These are phyloP conservation scores for Scaptomyza pallida DNA, from an alignment of 1,140 invertebrate species.

Conservation along the genomic window DNA sequence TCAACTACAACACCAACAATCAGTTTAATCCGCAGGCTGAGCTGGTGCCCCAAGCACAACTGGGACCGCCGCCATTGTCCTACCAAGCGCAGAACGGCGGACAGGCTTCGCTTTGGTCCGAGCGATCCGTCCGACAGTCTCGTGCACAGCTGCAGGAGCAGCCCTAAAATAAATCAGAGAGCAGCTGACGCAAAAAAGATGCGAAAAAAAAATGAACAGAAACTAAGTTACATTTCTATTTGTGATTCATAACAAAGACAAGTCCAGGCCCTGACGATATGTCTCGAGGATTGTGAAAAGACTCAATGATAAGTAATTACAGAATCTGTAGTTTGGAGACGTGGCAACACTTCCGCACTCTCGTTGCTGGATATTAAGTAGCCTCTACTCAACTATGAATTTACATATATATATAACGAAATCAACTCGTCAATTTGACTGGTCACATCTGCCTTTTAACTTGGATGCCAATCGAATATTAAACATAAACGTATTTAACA, in stretches of 20 bases:
- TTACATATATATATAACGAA: slow-evolving; percentile 4
- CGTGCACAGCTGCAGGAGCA: slow-evolving; percentile 49
- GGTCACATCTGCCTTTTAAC: slow-evolving; percentile 22
- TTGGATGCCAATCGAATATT: not conserved
- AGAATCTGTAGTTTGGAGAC: not conserved
- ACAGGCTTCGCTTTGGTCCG: slow-evolving; percentile 50
- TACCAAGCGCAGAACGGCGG: slow-evolving; percentile 72
- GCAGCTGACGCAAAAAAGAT: too few relatives aligned
- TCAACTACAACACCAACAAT: slow-evolving; percentile 69
- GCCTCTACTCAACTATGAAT: slow-evolving; percentile 3
- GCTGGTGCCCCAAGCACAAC: slow-evolving; percentile 82
- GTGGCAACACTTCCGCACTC: not conserved
- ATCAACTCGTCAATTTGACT: slow-evolving; percentile 23
- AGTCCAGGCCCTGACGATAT: not conserved
- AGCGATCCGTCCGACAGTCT: slow-evolving; percentile 53
- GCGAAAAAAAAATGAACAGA: not conserved
- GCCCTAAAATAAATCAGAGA: not conserved
- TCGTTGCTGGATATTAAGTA: not conserved
- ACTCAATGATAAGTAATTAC: not conserved
- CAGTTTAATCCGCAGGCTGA: slow-evolving; percentile 88
- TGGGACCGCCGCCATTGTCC: slow-evolving; percentile 67
- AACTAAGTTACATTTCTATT: not conserved
- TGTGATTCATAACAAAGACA: slow-evolving; percentile 11
- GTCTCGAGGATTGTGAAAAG: not conserved
- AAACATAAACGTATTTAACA: not conserved